These are phyloP conservation scores for Chydorus sphaericus DNA, from an alignment of 2,888 invertebrate species.

Conservation along the genomic window DNA sequence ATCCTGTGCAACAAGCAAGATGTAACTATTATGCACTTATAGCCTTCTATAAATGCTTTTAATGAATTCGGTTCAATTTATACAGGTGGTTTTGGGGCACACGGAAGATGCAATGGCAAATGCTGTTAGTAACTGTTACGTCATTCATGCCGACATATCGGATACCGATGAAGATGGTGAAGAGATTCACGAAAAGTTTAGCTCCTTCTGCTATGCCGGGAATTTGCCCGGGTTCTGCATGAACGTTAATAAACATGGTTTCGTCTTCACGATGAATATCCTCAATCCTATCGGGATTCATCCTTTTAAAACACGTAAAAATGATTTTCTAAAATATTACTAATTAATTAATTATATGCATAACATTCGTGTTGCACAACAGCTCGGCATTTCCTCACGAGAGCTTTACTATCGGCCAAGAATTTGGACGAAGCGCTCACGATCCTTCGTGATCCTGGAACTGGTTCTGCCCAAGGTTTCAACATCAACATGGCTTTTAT, in stretches of 20 bases:
- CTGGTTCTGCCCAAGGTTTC: conserved; percentile 68
- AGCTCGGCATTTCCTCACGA: conserved; percentile 69
- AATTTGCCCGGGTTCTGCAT: conserved; percentile 78
- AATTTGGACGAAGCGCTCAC: conserved; percentile 51
- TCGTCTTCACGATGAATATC: conserved; percentile 71
- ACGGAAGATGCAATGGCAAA: conserved; percentile 69
- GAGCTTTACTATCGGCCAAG: conserved; percentile 55
- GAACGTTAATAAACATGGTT: conserved; percentile 69
- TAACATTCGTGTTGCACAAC: conserved; percentile 15
- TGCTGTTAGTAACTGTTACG: conserved; percentile 57
- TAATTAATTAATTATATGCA: background rate
- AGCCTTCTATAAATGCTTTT: background rate
- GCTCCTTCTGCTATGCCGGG: conserved; percentile 74
- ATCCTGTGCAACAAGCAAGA: conserved; percentile 52
- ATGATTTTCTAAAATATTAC: too few relatives aligned
- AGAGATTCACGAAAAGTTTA: conserved; percentile 67
- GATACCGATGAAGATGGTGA: conserved; percentile 44
- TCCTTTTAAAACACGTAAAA: conserved; percentile 66
- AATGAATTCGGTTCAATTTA: too few relatives aligned
- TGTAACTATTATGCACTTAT: conserved; percentile 34
- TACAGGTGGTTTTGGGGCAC: conserved; percentile 68
- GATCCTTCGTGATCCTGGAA: conserved; percentile 55
- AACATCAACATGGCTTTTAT: conserved; percentile 73
- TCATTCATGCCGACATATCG: conserved; percentile 66
- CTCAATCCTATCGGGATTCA: conserved; percentile 51